Base-by-base conservation (phyloP, 2,888 invertebrate species). In the Eilema depressum region DNA sequence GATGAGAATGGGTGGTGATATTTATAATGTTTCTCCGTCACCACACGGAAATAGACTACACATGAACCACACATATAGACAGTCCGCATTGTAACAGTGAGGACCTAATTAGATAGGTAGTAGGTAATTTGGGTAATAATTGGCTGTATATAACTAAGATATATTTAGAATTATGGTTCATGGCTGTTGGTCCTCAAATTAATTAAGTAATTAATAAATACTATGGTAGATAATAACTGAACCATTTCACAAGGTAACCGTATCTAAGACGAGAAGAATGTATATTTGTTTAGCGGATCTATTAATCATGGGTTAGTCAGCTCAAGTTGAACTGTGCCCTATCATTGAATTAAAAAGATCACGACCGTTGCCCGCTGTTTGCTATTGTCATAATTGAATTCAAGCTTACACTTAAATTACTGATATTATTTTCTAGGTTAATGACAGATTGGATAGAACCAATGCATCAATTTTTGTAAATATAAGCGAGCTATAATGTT, bases 281-380 rank as follows among this genome's bases (percentile, higher is more conserved):
- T 73, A 63, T 76, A 77, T 80, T 80, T 78, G 75, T 77, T 76
- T 75, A 78, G 76, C 69, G 60, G 73, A 66, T 74, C 71, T 61
- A 82, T 78, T 82, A 80, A 80, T 82, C 77, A 79, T 70, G n/a
- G 47, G 4, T 63, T 25, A 14, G 61, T 59, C 37, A 65, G 5
- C 28, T 20, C 41, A 53, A n/a, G 25, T 74, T 81, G 79, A 81
- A 81, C 82, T 77, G 71, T 79, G 78, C 71, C 76, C 81, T 76
- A 75, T 68, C 63, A 75, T 74, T 78, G 71, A 79, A 82, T 82
- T 81, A 78, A 83, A 83, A 81, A 74, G 75, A 81, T 79, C 79
- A 79, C 81, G 79, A 79, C 60, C 72, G 53, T 68, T 67, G 60
- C 62, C 59, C 71, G 62, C 69, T 69, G 61, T 75, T 75, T 78